Evolutionary conservation across 2,797 vertebrate species (phyloP), one percentile per base, ranked within the genome.

Genomic region (Gymnopithys bicolor): DNA sequence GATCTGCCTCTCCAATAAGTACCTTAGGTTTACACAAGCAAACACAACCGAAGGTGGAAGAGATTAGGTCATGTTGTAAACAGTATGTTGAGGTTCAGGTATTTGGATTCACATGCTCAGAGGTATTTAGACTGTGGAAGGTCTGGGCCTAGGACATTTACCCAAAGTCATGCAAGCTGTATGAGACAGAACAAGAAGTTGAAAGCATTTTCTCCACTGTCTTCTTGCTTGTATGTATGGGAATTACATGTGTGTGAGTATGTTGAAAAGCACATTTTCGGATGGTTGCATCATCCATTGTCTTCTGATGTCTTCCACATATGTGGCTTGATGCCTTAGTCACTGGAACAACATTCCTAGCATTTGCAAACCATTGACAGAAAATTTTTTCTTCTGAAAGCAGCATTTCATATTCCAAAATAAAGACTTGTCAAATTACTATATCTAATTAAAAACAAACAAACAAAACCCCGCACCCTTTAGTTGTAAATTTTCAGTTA

Each of bases 391-490:
- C 55, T 60, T 70, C 63, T 66, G 12, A 46, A 9, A 53, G 13
- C 28, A 25, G 3, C 32, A 77, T 49, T 74, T n/a, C 35, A 10
- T 53, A 39, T 19, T 35, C 39, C 37, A 79, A 78, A 94, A 83
- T 30, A 77, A 87, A 90, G 17, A 14, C 3, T 58, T 35, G 18
- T 16, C 2, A 2, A 13, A 43, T 67, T 56, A 43, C 4, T 2
- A 15, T 18, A 52, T 22, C 6, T n/a, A 59, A 41, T 58, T 64
- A 56, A 62, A 84, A 84, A 5, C 19, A 87, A 78, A 10, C 25
- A 27, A 77, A 22, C 4, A 7, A 7, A 23, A 8, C 5, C 5
- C 3, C 2, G 4, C 2, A 9, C 3, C 0, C 5, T 25, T 48
- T 15, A 63, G 7, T 8, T 87, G 33, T 28, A 64, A 63, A 51